Base-by-base conservation (phyloP, 1,140 invertebrate species). In the Drosophila nebulosa region DNA sequence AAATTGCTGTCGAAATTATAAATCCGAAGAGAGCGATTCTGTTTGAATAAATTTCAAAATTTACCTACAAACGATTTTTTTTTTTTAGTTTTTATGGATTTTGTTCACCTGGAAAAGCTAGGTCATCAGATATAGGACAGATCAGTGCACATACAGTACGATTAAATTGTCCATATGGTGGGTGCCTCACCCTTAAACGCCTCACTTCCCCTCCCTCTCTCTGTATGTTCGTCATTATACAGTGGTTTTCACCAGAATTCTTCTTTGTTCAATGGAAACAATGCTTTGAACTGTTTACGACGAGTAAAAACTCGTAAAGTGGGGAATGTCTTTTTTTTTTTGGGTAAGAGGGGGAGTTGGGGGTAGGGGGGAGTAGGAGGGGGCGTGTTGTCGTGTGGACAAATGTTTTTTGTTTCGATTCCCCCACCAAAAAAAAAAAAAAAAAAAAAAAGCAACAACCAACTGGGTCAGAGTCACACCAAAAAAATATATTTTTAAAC, bases 191-290 rank as follows among this genome's bases (percentile, higher is more conserved):
- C 32, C 30, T 7, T 16, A 46, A 21, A 21, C 51, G 32, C n/a
- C 27, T 7, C 16, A 1, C 27, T 1, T 7, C 27, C 3, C 53
- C 10, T 3, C 3, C 64, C 69, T 39, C 69, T 7, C 69, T 46
- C 69, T 42, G 39, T 42, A 46, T 39, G 27, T 51, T 27, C 18
- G 3, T 24, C 26, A 26, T 32, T 27, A 46, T 65, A 50, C 61
- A 60, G 39, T 62, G 56, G 62, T 72, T 69, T 77, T 75, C 71
- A 55, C 55, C 56, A 73, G 57, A 78, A 78, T 60, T 69, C 64
- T 60, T 69, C 64, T 69, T 77, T 77, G 72, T 79, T 74, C 51
- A 74, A 63, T 79, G 70, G 56, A 70, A 79, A 79, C 77, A 79
- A 79, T 79, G 78, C 78, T 67, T 64, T 72, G 51, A 76, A 64